phyloP scores from a whole-genome alignment of 2,113 vertebrate species.

The Emydocephalus ijimae region DNA sequence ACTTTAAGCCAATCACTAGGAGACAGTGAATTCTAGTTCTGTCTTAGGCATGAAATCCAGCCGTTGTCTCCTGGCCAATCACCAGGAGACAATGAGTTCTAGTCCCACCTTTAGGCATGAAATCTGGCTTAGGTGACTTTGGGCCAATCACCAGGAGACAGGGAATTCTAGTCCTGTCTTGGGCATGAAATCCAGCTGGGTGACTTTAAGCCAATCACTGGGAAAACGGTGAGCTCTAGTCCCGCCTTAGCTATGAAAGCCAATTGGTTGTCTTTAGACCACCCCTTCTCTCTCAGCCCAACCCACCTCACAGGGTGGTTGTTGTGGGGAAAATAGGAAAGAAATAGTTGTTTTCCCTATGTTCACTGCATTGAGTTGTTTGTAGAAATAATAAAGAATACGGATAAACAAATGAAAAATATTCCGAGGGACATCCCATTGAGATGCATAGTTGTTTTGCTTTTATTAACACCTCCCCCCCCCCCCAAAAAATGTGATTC shows the following conservation, averaged over 20 bases:
- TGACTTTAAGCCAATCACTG: no score
- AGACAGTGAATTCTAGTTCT: no score
- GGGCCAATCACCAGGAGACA: no score
- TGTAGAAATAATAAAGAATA: neutral
- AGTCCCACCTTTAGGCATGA: neutral
- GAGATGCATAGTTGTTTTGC: no score
- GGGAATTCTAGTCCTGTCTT: neutral
- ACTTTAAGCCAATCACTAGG: no score
- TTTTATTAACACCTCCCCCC: neutral
- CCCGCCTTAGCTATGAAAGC: no score
- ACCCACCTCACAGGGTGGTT: no score
- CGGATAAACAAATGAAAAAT: neutral
- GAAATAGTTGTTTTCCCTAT: neutral
- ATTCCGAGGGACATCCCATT: neutral
- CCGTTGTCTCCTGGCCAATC: neutral
- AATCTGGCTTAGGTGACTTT: no score
- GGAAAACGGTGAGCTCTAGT: no score
- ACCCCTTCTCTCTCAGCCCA: no score
- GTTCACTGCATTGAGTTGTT: neutral
- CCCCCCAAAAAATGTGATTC: neutral
- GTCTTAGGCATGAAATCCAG: neutral
- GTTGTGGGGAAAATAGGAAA: no score
- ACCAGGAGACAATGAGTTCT: neutral
- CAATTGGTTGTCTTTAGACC: neutral
- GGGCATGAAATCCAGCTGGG: neutral